A percentile compares a stretch with the other conserved stretches of the same genome.
These are phyloP conservation scores for Crotalus viridis DNA, from an alignment of 2,113 vertebrate species.

Conservation along the genomic window DNA sequence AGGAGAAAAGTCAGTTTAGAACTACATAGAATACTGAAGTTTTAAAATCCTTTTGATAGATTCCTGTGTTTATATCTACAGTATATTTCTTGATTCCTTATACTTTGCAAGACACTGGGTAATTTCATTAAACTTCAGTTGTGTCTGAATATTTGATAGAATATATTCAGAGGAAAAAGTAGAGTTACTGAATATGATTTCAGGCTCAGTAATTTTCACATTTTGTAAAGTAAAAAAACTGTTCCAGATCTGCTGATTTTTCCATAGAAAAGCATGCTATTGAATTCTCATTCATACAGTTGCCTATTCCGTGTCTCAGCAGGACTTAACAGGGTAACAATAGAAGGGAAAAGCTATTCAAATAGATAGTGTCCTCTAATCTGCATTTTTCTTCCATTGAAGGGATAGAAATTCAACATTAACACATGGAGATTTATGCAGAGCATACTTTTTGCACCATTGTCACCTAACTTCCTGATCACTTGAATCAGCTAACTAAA, in stretches of 20 bases:
- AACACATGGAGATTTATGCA: constrained; percentile 12
- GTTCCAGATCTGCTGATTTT: not conserved
- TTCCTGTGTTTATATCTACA: constrained; percentile 8
- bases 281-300: constrained; percentile 5
- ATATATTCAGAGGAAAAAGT: constrained; percentile 1
- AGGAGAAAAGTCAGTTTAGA: not conserved
- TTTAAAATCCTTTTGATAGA: not conserved
- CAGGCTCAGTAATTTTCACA: not conserved
- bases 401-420: not conserved
- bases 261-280: not conserved
- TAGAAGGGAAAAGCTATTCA: constrained; percentile 11
- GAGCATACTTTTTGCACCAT: constrained; percentile 5
- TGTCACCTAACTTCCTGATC: constrained; percentile 6
- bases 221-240: constrained; percentile 1
- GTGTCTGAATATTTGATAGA: not conserved
- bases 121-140: constrained; percentile 2
- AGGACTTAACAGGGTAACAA: constrained; percentile 16
- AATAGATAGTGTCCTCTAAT: constrained; percentile 17
- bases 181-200: not conserved
- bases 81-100: not conserved
- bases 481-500: not conserved
- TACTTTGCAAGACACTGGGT: not conserved
- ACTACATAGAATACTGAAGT: constrained; percentile 12
- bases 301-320: constrained; percentile 13
- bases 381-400: constrained; percentile 22